Conservation (phyloP, 2,113 vertebrate species). For the human (Homo sapiens) region GRCh38 chr6:79935001-79935500, state of each 20-base stretch:
- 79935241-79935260: not conserved
- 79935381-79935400: not conserved
- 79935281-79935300: not conserved
- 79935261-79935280: constrained; percentile 13
- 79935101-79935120: constrained; percentile 5
- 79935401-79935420: not conserved
- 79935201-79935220: not conserved
- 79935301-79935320: not conserved
- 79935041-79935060: not conserved
- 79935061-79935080: not conserved
- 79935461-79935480: not conserved
- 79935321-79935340: not conserved
- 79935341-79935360: not conserved
- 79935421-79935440: not conserved
- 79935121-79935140: constrained; percentile 1
- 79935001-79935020: not conserved
- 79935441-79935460: not conserved
- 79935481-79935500: not conserved
- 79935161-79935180: not conserved
- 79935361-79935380: constrained; percentile 1
- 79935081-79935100: not conserved
- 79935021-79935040: not conserved
- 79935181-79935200: not conserved
- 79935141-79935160: not conserved
- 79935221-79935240: not conserved